Conservation (phyloP, 2,113 vertebrate genomes). For the Lutjanus erythropterus region DNA sequence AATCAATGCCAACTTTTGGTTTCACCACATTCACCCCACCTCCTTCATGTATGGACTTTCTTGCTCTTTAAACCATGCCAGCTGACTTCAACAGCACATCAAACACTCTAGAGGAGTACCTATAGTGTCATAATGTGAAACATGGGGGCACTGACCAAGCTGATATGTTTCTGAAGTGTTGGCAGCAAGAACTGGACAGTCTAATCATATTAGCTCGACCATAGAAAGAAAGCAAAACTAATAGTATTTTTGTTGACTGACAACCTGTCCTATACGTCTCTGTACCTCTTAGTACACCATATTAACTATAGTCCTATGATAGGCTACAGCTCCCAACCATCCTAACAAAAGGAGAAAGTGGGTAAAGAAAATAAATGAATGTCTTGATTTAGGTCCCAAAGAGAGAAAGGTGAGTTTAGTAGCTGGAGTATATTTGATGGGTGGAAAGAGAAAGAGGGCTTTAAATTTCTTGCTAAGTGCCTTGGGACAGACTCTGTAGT, state of each 20-base stretch:
- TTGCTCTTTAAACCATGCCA: too few relatives aligned
- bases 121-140: too few relatives aligned
- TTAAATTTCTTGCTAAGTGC: conserved; percentile 79
- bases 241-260: not conserved
- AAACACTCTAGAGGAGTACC: too few relatives aligned
- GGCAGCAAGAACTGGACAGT: too few relatives aligned
- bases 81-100: too few relatives aligned
- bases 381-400: conserved; percentile 36
- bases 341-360: conserved; percentile 9
- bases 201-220: not conserved
- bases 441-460: conserved; percentile 56
- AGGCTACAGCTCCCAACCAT: not conserved
- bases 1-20: too few relatives aligned
- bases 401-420: conserved; percentile 31
- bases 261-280: not conserved
- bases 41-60: too few relatives aligned
- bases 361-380: conserved; percentile 20
- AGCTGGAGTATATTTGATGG: conserved; percentile 27
- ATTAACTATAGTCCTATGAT: not conserved
- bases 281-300: not conserved
- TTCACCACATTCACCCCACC: too few relatives aligned
- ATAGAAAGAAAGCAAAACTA: too few relatives aligned
- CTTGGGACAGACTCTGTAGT: conserved; percentile 70
- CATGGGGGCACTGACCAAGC: too few relatives aligned
- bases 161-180: too few relatives aligned